Conservation (phyloP, 2,797 vertebrate genomes). For the Anguilla marmorata region DNA sequence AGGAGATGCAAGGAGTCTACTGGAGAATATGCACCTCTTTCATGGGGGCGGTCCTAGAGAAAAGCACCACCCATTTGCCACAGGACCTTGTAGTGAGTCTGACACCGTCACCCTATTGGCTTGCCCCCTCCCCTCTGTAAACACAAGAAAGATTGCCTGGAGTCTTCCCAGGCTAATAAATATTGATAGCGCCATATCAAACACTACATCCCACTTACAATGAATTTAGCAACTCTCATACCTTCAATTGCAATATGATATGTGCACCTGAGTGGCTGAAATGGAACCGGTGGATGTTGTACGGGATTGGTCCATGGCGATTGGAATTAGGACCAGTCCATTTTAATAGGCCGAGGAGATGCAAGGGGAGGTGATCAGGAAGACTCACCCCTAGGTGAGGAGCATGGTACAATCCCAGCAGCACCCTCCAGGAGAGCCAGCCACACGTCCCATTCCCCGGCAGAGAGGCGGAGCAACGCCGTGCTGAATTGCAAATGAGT, state of each 20-base stretch:
- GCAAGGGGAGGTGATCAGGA: not conserved
- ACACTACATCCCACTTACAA: not conserved
- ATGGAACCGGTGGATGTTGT: not conserved
- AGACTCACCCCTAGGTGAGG: not conserved
- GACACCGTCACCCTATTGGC: not conserved
- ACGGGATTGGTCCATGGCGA: not conserved
- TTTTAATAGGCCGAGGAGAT: not conserved
- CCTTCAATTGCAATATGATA: not conserved
- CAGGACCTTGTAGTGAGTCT: not conserved
- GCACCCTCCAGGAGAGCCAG: not conserved
- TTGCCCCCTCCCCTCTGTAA: not conserved
- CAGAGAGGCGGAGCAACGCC: not conserved
- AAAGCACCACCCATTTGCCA: not conserved
- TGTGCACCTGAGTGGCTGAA: not conserved
- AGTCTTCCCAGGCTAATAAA: conserved; percentile 26
- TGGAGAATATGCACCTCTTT: not conserved
- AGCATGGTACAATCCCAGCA: not conserved
- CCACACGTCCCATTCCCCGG: not conserved
- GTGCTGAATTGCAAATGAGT: not conserved
- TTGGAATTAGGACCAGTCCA: not conserved
- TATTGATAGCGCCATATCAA: conserved; percentile 15
- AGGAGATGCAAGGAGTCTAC: not conserved
- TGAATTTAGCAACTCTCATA: not conserved
- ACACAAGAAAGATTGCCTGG: conserved; percentile 44
- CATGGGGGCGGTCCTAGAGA: not conserved